A percentile compares a stretch with the other conserved stretches of the same genome.
Conservation (phyloP, 2,888 invertebrate species). For the Mimumesa dahlbomi region DNA sequence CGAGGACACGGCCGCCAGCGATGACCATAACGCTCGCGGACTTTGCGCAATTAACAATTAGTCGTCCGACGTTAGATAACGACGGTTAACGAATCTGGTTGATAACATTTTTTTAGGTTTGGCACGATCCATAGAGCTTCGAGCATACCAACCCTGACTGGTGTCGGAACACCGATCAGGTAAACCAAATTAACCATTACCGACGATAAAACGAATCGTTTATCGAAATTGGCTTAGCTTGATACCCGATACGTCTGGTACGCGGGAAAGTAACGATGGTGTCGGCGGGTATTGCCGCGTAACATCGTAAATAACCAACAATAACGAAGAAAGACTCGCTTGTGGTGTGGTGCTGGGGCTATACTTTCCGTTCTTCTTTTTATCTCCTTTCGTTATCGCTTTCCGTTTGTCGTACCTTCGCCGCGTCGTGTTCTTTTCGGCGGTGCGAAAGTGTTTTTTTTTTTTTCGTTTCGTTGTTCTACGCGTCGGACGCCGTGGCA, state of each 20-base stretch:
- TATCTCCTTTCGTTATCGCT: too few species aligned
- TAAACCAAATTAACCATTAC: conserved; percentile 81
- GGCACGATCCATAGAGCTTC: conserved; percentile 93
- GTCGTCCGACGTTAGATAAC: conserved; percentile 31
- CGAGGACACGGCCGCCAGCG: neutral
- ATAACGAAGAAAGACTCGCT: too few species aligned
- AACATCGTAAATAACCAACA: too few species aligned
- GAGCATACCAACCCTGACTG: conserved; percentile 93
- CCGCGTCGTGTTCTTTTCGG: too few species aligned
- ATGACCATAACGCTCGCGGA: neutral
- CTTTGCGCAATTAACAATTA: conserved; percentile 37
- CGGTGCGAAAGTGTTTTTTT: too few species aligned
- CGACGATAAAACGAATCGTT: too few species aligned
- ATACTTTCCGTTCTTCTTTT: too few species aligned
- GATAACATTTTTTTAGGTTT: conserved; percentile 81
- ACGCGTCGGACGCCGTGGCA: too few species aligned
- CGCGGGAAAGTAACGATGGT: neutral
- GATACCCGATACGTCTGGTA: neutral
- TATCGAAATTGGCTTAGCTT: conserved; percentile 31
- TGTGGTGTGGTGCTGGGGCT: too few species aligned
- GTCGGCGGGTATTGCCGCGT: too few species aligned
- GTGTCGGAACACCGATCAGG: conserved; percentile 87
- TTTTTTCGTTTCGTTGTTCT: too few species aligned
- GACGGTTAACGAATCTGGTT: conserved; percentile 59
- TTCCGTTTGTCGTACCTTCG: too few species aligned